These are phyloP conservation scores for Lacerta agilis DNA, from an alignment of 2,797 vertebrate species.

Conservation along the genomic window DNA sequence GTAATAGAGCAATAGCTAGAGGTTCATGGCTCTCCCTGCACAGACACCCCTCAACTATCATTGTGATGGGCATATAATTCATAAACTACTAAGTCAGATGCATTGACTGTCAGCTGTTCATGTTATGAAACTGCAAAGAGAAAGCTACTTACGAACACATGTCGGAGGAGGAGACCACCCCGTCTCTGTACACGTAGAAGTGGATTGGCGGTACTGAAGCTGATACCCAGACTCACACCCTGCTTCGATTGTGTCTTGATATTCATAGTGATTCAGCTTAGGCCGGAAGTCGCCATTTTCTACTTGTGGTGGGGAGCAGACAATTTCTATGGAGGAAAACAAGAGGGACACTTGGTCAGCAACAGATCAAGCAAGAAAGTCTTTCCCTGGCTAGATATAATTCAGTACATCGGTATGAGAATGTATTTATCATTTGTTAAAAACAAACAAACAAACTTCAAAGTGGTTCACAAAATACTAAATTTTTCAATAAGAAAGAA, in stretches of 20 bases:
- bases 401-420: not conserved
- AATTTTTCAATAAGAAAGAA: too few species aligned
- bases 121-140: not conserved
- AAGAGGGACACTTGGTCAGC: not conserved
- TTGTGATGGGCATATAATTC: not conserved
- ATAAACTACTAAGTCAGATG: not conserved
- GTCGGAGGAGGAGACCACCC: conserved; percentile 70
- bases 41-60: not conserved
- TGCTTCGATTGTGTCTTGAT: conserved; percentile 33
- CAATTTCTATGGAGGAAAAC: conserved; percentile 60
- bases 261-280: conserved; percentile 8
- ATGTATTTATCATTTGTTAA: too few species aligned
- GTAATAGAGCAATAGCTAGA: not conserved
- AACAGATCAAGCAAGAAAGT: not conserved
- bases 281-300: conserved; percentile 49
- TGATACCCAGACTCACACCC: conserved; percentile 37
- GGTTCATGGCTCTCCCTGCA: not conserved
- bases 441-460: too few species aligned
- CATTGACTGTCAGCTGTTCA: not conserved
- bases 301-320: conserved; percentile 65
- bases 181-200: conserved; percentile 47
- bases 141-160: conserved; percentile 70
- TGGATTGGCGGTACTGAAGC: not conserved
- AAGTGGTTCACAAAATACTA: too few species aligned
- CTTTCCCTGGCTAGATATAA: not conserved